Evolutionary conservation across 2,888 invertebrate genomes (phyloP).

Genomic region (Meta bourneti): DNA sequence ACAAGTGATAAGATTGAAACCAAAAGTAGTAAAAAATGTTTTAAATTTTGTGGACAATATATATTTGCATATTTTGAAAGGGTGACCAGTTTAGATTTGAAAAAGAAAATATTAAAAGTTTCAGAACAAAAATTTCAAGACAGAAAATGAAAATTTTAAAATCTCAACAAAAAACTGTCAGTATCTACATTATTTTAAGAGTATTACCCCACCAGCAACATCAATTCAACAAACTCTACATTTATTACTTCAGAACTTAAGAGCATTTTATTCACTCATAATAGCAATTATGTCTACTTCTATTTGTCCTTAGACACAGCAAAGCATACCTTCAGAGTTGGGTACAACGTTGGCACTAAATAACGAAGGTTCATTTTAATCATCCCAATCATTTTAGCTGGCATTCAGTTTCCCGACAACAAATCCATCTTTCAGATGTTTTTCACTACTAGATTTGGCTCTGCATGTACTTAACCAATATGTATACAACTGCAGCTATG

Average conservation of each 20-base stretch:
- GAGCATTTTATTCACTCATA: too few species aligned
- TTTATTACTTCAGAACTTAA: neutral
- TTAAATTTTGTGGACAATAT: too few species aligned
- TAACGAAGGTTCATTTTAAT: neutral
- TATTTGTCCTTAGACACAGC: neutral
- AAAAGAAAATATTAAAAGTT: too few species aligned
- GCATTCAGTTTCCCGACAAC: neutral
- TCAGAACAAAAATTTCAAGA: too few species aligned
- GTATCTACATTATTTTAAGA: too few species aligned
- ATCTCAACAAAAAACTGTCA: too few species aligned
- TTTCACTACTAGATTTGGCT: neutral
- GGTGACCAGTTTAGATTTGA: too few species aligned
- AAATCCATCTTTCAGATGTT: too few species aligned
- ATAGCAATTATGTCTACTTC: neutral
- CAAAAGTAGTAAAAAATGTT: too few species aligned
- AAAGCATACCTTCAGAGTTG: neutral
- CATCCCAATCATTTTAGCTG: neutral
- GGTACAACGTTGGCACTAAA: neutral
- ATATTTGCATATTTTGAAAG: too few species aligned
- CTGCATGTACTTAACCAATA: neutral
- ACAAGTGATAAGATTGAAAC: too few species aligned
- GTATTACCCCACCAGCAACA: neutral
- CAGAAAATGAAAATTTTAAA: too few species aligned
- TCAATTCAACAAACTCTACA: neutral
- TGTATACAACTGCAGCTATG: neutral